These are phyloP conservation scores for Aurelia aurita DNA, from an alignment of 30 jellyfish, hydroid and myxozoan species.

Conservation along the genomic window DNA sequence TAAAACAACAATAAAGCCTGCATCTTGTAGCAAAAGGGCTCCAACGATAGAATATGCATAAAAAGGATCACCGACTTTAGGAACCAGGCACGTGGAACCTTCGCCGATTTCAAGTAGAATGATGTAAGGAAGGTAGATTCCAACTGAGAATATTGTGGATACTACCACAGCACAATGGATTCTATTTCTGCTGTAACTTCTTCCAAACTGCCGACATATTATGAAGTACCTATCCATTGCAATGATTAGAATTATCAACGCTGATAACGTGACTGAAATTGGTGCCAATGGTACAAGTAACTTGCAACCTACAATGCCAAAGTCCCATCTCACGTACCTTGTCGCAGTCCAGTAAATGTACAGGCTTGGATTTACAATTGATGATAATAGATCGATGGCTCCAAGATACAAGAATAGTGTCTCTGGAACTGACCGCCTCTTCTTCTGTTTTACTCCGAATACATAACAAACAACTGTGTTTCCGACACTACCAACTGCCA, in stretches of 20 bases:
- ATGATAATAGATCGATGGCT: conserved; percentile 79
- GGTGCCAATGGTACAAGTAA: conserved; percentile 79
- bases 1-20: conserved; percentile 63
- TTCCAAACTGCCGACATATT: conserved; percentile 78
- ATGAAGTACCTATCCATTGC: conserved; percentile 91
- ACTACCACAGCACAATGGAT: conserved; percentile 50
- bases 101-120: conserved; percentile 11
- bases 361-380: conserved; percentile 82
- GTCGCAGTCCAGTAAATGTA: conserved; percentile 83
- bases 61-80: conserved; percentile 5
- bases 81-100: conserved; percentile 43
- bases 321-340: conserved; percentile 76
- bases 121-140: conserved; percentile 67
- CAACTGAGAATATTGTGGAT: conserved; percentile 57
- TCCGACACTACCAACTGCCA: conserved; percentile 85
- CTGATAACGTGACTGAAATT: conserved; percentile 85
- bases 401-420: conserved; percentile 76
- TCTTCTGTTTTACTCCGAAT: conserved; percentile 72
- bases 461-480: conserved; percentile 83
- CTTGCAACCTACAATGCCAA: conserved; percentile 92
- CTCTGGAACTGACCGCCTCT: conserved; percentile 87
- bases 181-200: conserved; percentile 52
- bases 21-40: conserved; percentile 70
- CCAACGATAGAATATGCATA: conserved; percentile 71
- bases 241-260: conserved; percentile 74